Base-by-base conservation (phyloP, 2,888 invertebrate genomes). In the Argynnis bischoffii region DNA sequence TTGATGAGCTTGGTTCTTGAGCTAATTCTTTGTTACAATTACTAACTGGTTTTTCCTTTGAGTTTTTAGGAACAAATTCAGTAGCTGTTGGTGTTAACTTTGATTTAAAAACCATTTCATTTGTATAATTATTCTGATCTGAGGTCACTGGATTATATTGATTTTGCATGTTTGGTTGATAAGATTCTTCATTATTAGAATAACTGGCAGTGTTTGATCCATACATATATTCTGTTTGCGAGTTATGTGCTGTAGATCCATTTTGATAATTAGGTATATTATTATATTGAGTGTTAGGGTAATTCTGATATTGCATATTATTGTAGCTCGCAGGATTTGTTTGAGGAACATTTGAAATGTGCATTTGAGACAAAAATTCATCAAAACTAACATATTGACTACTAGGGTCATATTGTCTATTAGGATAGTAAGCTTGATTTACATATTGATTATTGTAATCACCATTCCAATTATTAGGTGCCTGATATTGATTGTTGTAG, bases 81-180 rank as follows among this genome's bases (percentile, higher is more conserved):
- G 85, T 91, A 21, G 94, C 94, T 55, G 93, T 93, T 15, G 94
- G 85, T 66, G 94, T 94, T 54, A 94, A 84, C 75, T 92, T 94
- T 50, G 94, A 94, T 74, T 88, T 89, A 63, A 86, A 81, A 71
- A 88, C 83, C 76, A 89, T 77, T 63, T 88, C 85, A 79, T 82
- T 87, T 55, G 82, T 72, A 72, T 82, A 86, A 56, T 77, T 74
- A 77, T 72, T 79, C 51, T 81, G 69, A n/a, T 82, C 81, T 65
- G 79, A 65, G 66, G 74, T 51, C 60, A 64, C 74, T 69, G 76
- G 68, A 64, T 77, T 81, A 69, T 82, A 83, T 66, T 84, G 83
- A 67, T 66, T 80, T 72, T 84, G 85, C 48, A 76, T 74, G 75
- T 78, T 82, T 15, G 74, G 68, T 76, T 81, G 82, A 73, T 83